Evolutionary conservation across 1,140 invertebrate genomes (phyloP).

Genomic region (Lucilia cuprina): DNA sequence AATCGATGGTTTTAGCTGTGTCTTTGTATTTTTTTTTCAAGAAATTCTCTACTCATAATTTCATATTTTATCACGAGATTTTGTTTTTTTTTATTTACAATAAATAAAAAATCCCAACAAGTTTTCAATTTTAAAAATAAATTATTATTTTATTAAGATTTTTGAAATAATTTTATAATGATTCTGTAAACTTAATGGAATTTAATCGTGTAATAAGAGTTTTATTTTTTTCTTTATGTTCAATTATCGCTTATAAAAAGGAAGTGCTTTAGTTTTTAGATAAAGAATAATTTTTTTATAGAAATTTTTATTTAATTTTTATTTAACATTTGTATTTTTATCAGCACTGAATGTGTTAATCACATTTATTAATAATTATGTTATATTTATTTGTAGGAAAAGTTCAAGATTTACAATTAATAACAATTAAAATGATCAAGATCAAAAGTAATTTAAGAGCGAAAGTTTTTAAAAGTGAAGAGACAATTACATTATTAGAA

Average conservation of each 20-base stretch:
- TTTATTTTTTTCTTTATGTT: not conserved
- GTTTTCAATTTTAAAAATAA: not conserved
- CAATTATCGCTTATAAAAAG: not conserved
- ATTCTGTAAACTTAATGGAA: slow-evolving; percentile 3
- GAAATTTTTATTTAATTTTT: no score
- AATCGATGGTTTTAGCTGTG: not conserved
- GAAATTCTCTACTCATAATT: slow-evolving; percentile 20
- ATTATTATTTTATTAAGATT: slow-evolving; percentile 7
- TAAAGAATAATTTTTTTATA: not conserved
- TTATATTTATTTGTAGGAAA: no score
- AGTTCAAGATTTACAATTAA: no score
- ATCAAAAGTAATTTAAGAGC: no score
- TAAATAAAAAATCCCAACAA: not conserved
- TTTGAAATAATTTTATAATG: not conserved
- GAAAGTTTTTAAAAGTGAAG: no score
- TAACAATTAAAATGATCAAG: no score
- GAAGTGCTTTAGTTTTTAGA: slow-evolving; percentile 8
- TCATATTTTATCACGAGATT: slow-evolving; percentile 6
- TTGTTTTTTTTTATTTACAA: no score
- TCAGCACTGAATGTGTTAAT: not conserved
- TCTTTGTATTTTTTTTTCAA: not conserved
- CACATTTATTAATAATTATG: no score
- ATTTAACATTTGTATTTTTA: not conserved
- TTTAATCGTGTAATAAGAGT: not conserved
- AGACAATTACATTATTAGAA: no score